Base-by-base conservation (phyloP, 2,888 invertebrate species). In the Embidobia sp. region DNA sequence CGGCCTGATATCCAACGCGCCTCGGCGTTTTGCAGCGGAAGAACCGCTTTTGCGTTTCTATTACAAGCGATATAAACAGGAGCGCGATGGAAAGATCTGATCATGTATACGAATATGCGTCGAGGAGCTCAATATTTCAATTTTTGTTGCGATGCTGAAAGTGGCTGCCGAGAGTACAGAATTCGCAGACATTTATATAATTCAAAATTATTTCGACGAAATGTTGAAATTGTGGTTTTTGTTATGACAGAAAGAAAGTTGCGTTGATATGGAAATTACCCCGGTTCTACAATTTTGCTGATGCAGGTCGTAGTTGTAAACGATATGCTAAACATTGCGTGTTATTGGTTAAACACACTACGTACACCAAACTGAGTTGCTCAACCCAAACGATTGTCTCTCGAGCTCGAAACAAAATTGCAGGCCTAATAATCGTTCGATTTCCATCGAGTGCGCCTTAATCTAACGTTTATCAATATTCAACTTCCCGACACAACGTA, bases 41-140 rank as follows among this genome's bases (percentile, higher is more conserved):
- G 67, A 72, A 42, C 44, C 55, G 72, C 72, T 79, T 79, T 84
- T 84, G 83, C 85, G 86, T 87, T 86, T 82, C 85, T 86, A 84
- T 84, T 81, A 82, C 48, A 42, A 55, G 48, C 72, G 4, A 42
- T 18, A 48, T 31, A 67, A 77, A 67, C 77, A 37, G 49, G 63
- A 72, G 72, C 63, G 31, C 46, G 35, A 64, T 44, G 18, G 49
- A 69, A 33, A 22, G 37, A 64, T 33, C 51, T 7, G 49, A 26
- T 33, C 35, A 22, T n/a, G 33, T 31, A 46, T 22, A 49, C 53
- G 53, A 61, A 61, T 59, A 35, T 37, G 29, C 57, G 16, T 16
- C 4, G 6, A 6, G 16, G 1, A 2, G 51, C 19, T 16, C 69
- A 8, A 67, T 57, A 40, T 19, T 55, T 66, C 53, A 44, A 57